Percentiles rank a stretch among this genome's conserved stretches.
Conservation (phyloP, 2,113 vertebrate species). For the Phyllostomus hastatus region DNA sequence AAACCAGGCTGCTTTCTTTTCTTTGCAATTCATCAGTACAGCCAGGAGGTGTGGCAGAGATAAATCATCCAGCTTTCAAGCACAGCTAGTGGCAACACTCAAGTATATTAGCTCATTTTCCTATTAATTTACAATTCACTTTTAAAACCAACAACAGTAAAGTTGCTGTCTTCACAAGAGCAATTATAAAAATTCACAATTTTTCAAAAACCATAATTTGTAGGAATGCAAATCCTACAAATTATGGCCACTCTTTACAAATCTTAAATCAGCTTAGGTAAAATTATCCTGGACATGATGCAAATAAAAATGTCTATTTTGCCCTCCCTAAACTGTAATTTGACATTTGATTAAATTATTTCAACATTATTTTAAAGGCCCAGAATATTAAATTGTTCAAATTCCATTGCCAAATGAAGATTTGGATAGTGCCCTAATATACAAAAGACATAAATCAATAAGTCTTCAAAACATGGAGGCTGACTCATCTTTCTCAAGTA, state of each 20-base stretch:
- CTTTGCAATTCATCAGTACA: neutral
- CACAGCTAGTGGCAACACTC: neutral
- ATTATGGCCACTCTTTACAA: neutral
- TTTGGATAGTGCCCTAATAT: neutral
- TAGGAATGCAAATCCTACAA: neutral
- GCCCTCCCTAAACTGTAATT: neutral
- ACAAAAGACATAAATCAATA: neutral
- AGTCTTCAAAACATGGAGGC: neutral
- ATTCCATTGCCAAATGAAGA: neutral
- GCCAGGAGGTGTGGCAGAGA: neutral
- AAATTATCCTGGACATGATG: neutral
- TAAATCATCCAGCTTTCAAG: neutral
- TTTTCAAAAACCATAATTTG: neutral
- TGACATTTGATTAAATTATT: slow-evolving; percentile 41
- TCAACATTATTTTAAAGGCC: slow-evolving; percentile 27
- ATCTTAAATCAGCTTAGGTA: neutral
- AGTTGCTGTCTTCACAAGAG: neutral
- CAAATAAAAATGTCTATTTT: slow-evolving; percentile 9
- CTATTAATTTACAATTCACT: neutral
- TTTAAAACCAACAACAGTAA: neutral
- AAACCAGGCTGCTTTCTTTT: neutral
- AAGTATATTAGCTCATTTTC: neutral
- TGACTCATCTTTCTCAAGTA: neutral
- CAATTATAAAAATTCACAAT: slow-evolving; percentile 18
- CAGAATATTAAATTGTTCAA: neutral